Conservation (phyloP, 2,797 vertebrate species). For the Scolopax rusticola region DNA sequence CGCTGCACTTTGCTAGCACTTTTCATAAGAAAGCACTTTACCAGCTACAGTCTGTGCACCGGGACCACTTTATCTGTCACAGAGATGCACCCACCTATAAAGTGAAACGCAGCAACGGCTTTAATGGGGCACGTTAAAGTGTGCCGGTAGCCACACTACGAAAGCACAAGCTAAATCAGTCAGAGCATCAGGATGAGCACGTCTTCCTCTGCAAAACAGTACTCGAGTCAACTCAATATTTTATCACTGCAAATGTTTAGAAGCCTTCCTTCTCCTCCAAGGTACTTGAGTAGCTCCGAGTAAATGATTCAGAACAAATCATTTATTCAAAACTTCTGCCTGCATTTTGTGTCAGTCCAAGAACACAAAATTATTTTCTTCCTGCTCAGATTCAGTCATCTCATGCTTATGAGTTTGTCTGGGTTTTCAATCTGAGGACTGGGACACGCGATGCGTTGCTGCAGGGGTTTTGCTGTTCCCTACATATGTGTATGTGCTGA, state of each 20-base stretch:
- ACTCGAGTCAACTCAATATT: background rate
- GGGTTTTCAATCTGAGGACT: background rate
- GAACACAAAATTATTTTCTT: background rate
- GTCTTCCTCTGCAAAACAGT: background rate
- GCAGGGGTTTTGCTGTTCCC: background rate
- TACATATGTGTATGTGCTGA: rapidly evolving
- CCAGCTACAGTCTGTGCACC: background rate
- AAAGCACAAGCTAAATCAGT: background rate
- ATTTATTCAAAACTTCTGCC: constrained; percentile 64
- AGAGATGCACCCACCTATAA: background rate
- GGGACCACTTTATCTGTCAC: background rate
- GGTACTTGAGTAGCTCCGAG: background rate
- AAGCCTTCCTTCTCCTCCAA: background rate
- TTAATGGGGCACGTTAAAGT: background rate
- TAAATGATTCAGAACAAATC: constrained; percentile 61
- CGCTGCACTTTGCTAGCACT: background rate
- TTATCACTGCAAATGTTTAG: constrained; percentile 28
- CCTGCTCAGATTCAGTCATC: background rate
- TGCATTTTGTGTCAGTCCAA: constrained; percentile 24
- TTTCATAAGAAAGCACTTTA: background rate
- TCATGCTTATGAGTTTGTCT: background rate
- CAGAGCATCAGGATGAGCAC: background rate
- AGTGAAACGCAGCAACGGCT: background rate
- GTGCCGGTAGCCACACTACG: background rate
- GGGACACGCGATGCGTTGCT: background rate